A percentile compares a stretch with the other conserved stretches of the same genome.
These are phyloP conservation scores for Craniophora ligustri DNA, from an alignment of 2,888 invertebrate species.

Conservation along the genomic window DNA sequence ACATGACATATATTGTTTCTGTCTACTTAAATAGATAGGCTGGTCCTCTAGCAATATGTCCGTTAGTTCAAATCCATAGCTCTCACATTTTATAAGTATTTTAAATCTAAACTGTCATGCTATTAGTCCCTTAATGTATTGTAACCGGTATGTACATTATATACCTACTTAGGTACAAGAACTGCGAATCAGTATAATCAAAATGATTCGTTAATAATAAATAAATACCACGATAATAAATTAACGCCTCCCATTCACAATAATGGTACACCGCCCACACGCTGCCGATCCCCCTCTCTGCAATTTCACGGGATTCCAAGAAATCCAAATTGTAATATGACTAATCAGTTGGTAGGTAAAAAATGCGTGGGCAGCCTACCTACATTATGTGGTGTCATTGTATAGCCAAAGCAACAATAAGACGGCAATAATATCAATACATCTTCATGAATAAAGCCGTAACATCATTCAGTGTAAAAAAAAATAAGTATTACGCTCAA, in stretches of 20 bases:
- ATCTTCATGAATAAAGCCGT: too few species aligned
- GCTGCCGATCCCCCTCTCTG: conserved; percentile 73
- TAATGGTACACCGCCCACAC: conserved; percentile 77
- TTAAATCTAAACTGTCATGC: too few species aligned
- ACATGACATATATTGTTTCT: too few species aligned
- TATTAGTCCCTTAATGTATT: too few species aligned
- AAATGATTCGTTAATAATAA: conserved; percentile 61
- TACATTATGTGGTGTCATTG: conserved; percentile 5
- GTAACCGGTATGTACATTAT: conserved; percentile 4
- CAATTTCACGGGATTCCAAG: conserved; percentile 74
- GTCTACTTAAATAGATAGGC: conserved; percentile 2
- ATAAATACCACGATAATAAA: conserved; percentile 72
- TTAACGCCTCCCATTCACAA: conserved; percentile 83
- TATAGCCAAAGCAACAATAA: conserved; percentile 11
- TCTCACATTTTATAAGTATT: too few species aligned
- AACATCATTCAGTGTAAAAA: too few species aligned
- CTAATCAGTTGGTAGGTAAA: conserved; percentile 52
- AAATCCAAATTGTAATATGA: conserved; percentile 64
- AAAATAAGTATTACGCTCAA: too few species aligned
- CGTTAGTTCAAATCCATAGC: too few species aligned
- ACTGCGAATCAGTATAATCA: conserved; percentile 38
- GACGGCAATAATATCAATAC: background rate
- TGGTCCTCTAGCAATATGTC: too few species aligned
- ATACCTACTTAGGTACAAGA: conserved; percentile 27
- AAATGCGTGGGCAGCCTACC: conserved; percentile 19